Evolutionary conservation across 2,888 invertebrate genomes (phyloP), one percentile per base, ranked within the genome.

Genomic region (Andrena minutula): DNA sequence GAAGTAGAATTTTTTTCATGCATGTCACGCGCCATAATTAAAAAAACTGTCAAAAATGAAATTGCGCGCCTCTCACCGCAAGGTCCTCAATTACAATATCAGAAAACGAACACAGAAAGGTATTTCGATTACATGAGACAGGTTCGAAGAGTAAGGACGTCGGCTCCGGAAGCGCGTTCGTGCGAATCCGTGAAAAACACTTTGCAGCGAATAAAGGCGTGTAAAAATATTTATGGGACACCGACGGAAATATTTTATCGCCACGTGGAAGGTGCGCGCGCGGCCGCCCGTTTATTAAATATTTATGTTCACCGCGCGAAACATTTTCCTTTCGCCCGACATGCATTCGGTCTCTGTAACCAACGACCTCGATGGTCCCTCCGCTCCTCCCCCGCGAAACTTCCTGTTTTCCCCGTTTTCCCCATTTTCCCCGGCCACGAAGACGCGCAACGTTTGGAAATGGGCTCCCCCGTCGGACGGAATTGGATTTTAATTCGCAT

Each of bases 401-500:
- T 66, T 75, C 74, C 81, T 61, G 75, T 80, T 82, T 71, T 71
- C 74, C 35, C 70, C 58, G 32, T 35, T 35, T 35, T 35, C 32
- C 32, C 32, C 32, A 70, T 79, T 82, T 70, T 71, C 74, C 35
- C 70, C 60, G 32, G 70, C 58, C 68, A 47, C 81, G 70, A 80
- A 70, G 80, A 76, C 70, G 66, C 49, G 73, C 82, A 75, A 80
- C 75, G 63, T 56, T 75, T 75, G 63, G 71, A 72, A 72, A 81
- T 72, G 71, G 81, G 35, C 53, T 74, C 51, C 10, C 53, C 70
- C 28, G 69, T 65, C 32, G 71, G 79, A 20, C 70, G 66, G 70
- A 56, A 80, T 80, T 82, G 73, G 75, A 81, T 82, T 82, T 75
- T 82, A 82, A 75, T 75, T 82, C 82, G 81, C 82, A 73, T 82